Evolutionary conservation across 2,888 invertebrate genomes (phyloP), one percentile per base, ranked within the genome.

Genomic region (Catonia carolina): DNA sequence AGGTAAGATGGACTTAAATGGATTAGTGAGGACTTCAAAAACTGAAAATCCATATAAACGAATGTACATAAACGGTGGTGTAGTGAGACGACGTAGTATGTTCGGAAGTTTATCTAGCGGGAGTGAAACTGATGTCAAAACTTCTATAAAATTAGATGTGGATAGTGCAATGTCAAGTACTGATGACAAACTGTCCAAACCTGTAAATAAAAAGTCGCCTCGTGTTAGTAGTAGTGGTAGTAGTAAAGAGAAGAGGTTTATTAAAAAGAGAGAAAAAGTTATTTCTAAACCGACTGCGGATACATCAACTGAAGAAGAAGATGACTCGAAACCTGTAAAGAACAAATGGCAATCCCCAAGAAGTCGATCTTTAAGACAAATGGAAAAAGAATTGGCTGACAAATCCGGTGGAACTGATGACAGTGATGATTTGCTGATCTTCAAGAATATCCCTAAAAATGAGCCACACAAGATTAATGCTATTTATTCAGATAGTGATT

Each of bases 401-500:
- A 80, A 60, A 27, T 62, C 63, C 51, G 63, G 62, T 55, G 59
- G 56, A 51, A 83, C 80, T 48, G 83, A 84, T 54, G 90, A 90
- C 62, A 90, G 89, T 69, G 90, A 89, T 70, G 89, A 89, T 61
- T 71, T 89, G 45, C 76, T 86, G 74, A 80, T 85, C 23, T 78
- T 85, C 22, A 77, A 77, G 65, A 75, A 76, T 31, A 75, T 79
- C 48, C 67, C 67, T 42, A 71, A 71, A 64, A 68, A 69, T 61
- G 70, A 71, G 61, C 74, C 75, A 61, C 81, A 80, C 69, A 78
- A 79, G 57, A 78, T 81, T n/a, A 76, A 82, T 17, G 84, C 86
- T 60, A 90, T 91, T 65, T 92, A 91, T 72, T 90, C 91, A 0
- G 89, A 91, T 65, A 87, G 86, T 64, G 86, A 87, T 66, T 79